A percentile compares a stretch with the other conserved stretches of the same genome.
These are phyloP conservation scores for Eilema depressum DNA, from an alignment of 2,888 invertebrate genomes.

Conservation along the genomic window DNA sequence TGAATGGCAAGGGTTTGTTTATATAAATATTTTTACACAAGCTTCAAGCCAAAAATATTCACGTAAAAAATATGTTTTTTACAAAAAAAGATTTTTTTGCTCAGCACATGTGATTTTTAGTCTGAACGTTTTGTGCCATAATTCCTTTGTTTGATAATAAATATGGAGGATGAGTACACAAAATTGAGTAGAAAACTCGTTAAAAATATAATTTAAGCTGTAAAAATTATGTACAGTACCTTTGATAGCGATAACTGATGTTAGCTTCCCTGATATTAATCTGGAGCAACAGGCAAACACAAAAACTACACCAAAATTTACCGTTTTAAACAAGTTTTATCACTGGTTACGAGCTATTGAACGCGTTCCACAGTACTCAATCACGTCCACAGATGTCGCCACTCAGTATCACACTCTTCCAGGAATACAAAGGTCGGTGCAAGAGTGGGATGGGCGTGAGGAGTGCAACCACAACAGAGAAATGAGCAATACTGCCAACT, in stretches of 20 bases:
- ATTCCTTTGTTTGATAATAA: slow-evolving; percentile 4
- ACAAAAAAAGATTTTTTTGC: background rate
- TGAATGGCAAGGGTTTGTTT: background rate
- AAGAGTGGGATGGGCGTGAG: background rate
- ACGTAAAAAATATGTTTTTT: background rate
- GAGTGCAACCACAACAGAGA: background rate
- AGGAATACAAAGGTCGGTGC: background rate
- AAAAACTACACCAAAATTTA: background rate
- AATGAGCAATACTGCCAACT: background rate
- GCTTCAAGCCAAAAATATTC: too few relatives aligned
- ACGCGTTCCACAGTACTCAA: background rate
- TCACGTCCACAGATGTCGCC: background rate
- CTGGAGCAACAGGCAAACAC: background rate
- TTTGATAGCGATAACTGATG: background rate
- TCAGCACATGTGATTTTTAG: background rate
- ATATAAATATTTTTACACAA: background rate
- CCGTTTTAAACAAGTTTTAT: background rate
- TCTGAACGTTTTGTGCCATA: background rate
- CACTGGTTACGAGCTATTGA: background rate
- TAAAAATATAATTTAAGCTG: background rate
- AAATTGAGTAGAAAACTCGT: background rate
- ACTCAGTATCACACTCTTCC: background rate
- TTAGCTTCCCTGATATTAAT: background rate
- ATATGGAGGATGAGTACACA: background rate
- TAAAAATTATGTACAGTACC: background rate